Base-by-base conservation (phyloP, 2,888 invertebrate species). In the Liposcelis brunnea region DNA sequence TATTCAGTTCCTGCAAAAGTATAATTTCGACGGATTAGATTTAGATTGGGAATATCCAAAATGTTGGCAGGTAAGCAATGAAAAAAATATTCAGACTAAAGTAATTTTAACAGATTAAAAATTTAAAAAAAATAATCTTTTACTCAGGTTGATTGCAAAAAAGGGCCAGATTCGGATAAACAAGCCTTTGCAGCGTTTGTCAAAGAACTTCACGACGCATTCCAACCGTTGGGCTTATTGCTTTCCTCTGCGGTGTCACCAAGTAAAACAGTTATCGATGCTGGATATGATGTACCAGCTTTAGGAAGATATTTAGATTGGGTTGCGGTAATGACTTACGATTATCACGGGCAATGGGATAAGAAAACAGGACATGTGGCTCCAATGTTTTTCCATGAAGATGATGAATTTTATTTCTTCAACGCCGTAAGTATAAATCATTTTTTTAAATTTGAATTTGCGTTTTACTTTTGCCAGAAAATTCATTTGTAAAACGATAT, bases 1-100 rank as follows among this genome's bases (percentile, higher is more conserved):
- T 0, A 56, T 89, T 1, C 68, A 75, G 50, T 89, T 90, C 58
- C 64, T 90, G 38, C 75, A 80, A 50, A 79, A 80, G 57, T 77
- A 84, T 55, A 74, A 75, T 43, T 93, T 93, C 58, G 87, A 93
- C 57, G 93, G 93, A n/a, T 66, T 91, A n/a, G 90, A 90, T 61
- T 66, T 93, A 42, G 91, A 91, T 58, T 93, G 90, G 90, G 91
- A 93, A 58, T 93, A 93, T 62, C 93, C 93, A 1, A 81, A 80
- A 58, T 84, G 83, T 55, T 83, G 83, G 83, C 84, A 84, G 72
- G 80, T 75, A 56, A 50, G 51, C 50, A n/a, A n/a, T n/a, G n/a
- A n/a, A n/a, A n/a, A n/a, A n/a, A n/a, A n/a, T n/a, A n/a, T n/a
- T n/a, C n/a, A n/a, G n/a, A n/a, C n/a, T n/a, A n/a, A n/a, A n/a